Percentiles rank a stretch among this genome's conserved stretches.
Evolutionary conservation across 1,140 invertebrate species (phyloP).

Genomic region (Saccostrea echinata): DNA sequence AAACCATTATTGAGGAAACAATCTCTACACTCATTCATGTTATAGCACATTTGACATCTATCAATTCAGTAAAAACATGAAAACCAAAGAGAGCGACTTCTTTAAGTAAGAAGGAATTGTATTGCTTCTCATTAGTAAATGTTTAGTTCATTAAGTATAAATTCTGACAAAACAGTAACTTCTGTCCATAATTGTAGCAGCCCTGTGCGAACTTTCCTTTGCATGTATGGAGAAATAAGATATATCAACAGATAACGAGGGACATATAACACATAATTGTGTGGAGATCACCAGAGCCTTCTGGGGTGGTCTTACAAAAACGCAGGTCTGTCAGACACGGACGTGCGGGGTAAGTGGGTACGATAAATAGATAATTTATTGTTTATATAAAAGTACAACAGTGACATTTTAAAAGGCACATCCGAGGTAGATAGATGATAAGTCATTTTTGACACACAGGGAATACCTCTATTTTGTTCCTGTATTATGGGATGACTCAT

Average conservation of each 20-base stretch:
- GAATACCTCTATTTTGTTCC: background rate
- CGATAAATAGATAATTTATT: constrained; percentile 36
- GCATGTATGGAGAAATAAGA: background rate
- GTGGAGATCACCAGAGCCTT: background rate
- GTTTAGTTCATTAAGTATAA: background rate
- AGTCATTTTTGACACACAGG: constrained; percentile 20
- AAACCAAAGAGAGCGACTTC: background rate
- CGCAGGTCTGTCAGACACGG: background rate
- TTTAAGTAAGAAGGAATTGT: background rate
- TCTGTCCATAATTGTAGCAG: background rate
- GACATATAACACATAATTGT: background rate
- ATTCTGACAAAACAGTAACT: background rate
- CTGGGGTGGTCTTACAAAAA: background rate
- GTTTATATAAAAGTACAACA: constrained; percentile 36
- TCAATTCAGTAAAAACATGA: background rate
- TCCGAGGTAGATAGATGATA: constrained; percentile 38
- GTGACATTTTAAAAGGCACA: constrained; percentile 34
- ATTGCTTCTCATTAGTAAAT: background rate
- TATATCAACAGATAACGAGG: background rate
- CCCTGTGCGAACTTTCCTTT: background rate
- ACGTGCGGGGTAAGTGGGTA: background rate
- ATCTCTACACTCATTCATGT: background rate
- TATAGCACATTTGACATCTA: background rate
- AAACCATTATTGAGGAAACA: background rate
- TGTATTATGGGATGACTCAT: background rate